Conservation (phyloP, 2,113 vertebrate genomes). For the Ceuthmochares aereus region DNA sequence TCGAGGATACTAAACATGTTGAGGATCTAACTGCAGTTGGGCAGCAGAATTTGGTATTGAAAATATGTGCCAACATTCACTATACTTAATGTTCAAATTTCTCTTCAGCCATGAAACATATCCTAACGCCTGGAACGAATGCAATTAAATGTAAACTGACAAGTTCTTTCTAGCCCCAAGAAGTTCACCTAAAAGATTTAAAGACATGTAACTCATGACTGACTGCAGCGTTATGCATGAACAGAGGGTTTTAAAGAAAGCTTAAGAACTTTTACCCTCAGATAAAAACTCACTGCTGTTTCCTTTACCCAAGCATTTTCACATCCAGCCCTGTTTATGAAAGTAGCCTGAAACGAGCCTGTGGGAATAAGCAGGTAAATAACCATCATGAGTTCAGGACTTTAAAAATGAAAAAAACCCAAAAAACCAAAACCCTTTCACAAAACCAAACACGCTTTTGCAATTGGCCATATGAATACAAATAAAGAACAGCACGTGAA, state of each 20-base stretch:
- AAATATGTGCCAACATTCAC: background rate
- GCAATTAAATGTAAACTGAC: slow-evolving; percentile 42
- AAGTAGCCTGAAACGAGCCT: background rate
- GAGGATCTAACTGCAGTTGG: background rate
- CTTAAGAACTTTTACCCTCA: slow-evolving; percentile 10
- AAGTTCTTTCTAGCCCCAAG: slow-evolving; percentile 18
- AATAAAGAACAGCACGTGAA: background rate
- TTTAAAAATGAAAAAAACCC: background rate
- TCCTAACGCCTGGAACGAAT: slow-evolving; percentile 24
- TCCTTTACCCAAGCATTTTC: background rate
- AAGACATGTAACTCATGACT: background rate
- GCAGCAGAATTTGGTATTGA: background rate
- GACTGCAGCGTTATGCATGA: slow-evolving; percentile 34
- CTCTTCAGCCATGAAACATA: background rate
- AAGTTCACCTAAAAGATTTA: slow-evolving; percentile 26
- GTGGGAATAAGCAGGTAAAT: background rate
- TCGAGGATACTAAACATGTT: background rate
- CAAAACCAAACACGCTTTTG: background rate
- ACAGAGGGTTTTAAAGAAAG: background rate
- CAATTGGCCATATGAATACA: background rate
- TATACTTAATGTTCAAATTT: slow-evolving; percentile 18
- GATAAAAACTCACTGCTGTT: background rate
- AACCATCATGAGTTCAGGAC: background rate
- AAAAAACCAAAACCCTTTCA: background rate
- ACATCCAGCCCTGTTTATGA: background rate